phyloP scores from a whole-genome alignment of 1,140 invertebrate genomes.

The Aphelinus atriplicis region DNA sequence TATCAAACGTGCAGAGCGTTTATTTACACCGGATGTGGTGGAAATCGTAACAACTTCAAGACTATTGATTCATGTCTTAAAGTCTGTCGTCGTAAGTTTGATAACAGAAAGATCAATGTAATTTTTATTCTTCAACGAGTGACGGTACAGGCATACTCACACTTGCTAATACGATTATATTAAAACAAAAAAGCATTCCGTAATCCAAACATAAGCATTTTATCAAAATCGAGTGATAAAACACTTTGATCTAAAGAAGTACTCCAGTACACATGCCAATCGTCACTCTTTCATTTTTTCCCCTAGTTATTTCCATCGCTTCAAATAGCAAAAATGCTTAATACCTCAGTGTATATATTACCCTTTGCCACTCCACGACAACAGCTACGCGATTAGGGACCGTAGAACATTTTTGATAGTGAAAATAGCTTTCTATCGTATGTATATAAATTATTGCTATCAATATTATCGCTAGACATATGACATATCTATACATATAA shows the following conservation, averaged over 20 bases:
- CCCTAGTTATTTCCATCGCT: not conserved
- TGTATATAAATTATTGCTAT: too few species aligned
- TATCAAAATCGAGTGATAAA: too few species aligned
- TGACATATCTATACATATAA: not conserved
- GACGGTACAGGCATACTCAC: too few species aligned
- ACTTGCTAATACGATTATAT: too few species aligned
- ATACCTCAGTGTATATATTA: constrained; percentile 27
- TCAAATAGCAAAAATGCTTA: constrained; percentile 6
- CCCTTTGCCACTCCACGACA: not conserved
- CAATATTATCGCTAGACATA: not conserved
- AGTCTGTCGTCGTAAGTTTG: constrained; percentile 67
- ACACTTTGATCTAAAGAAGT: too few species aligned
- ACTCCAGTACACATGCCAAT: not conserved
- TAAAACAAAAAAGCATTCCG: too few species aligned
- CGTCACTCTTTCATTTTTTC: not conserved
- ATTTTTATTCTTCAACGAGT: not conserved
- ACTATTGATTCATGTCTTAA: constrained; percentile 75
- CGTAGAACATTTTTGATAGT: too few species aligned
- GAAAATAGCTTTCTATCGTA: too few species aligned
- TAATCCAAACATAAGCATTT: too few species aligned
- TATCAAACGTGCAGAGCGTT: constrained; percentile 79
- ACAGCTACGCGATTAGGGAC: too few species aligned
- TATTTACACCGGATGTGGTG: constrained; percentile 81
- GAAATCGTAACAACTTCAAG: constrained; percentile 84
- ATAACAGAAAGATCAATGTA: constrained; percentile 12